Conservation (phyloP, 1,140 invertebrate species). For the Heliconius congener region DNA sequence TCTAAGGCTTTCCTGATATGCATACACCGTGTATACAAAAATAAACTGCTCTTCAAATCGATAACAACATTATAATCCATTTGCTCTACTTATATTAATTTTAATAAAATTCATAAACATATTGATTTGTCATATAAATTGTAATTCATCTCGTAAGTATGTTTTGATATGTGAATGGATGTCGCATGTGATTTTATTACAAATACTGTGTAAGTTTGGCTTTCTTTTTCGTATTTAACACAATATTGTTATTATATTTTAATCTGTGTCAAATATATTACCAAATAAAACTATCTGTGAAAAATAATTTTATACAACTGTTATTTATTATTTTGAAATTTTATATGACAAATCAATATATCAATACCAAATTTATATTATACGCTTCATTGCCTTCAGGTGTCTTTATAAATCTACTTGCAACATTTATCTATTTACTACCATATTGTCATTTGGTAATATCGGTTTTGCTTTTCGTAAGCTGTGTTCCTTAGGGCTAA, state of each 20-base stretch:
- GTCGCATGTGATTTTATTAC: not conserved
- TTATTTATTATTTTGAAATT: not conserved
- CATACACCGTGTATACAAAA: constrained; percentile 71
- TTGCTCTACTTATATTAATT: constrained; percentile 23
- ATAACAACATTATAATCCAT: constrained; percentile 64
- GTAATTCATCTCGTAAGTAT: not conserved
- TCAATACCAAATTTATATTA: not conserved
- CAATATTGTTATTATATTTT: not conserved
- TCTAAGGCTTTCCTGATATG: constrained; percentile 76
- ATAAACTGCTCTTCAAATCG: constrained; percentile 70
- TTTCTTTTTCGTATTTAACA: not conserved
- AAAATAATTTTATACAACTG: not conserved
- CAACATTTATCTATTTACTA: constrained; percentile 49
- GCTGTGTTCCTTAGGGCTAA: constrained; percentile 51
- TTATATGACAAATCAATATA: constrained; percentile 32
- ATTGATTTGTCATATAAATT: constrained; percentile 32
- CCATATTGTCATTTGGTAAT: constrained; percentile 63
- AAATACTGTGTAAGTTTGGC: not conserved
- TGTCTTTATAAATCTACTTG: constrained; percentile 49
- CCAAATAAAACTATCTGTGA: not conserved
- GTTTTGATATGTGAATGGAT: not conserved
- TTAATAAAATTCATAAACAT: constrained; percentile 23
- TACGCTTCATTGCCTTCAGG: constrained; percentile 67
- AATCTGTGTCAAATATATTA: not conserved
- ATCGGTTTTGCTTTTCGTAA: constrained; percentile 48